Base-by-base conservation (phyloP, 2,888 invertebrate species). In the Microctonus aethiopoides region DNA sequence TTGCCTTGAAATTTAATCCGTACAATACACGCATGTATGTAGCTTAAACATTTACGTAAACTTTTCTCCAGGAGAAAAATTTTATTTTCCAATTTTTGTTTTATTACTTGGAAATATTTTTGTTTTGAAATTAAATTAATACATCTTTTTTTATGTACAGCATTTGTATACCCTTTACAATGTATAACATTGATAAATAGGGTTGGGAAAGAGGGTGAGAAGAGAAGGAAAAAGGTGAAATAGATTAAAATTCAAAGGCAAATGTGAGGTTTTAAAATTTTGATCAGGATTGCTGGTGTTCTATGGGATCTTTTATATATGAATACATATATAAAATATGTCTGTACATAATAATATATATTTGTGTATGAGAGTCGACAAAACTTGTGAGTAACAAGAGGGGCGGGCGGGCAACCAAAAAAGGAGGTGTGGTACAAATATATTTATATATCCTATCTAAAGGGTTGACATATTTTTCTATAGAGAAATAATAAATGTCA, bases 221-320 rank as follows among this genome's bases (percentile, higher is more conserved):
- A 59, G 22, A 52, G 39, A 16, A 46, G 61, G 59, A 13, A n/a
- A 39, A 39, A 52, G 24, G 67, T 26, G 26, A 52, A 66, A 39
- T 67, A 41, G 61, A 72, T 62, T 63, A 60, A 70, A 68, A 70
- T 75, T 81, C 79, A 81, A 83, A 79, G 79, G 79, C 76, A 77
- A 78, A 79, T 75, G 70, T 72, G 78, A 77, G 75, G 75, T 79
- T 82, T 76, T 77, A 78, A 79, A 83, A 79, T 82, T 82, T 80
- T 79, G 79, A 83, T 82, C 80, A 80, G 77, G 74, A 72, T 46
- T 61, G 36, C 32, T 68, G 34, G 71, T n/a, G 13, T 34, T 56
- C 29, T 46, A 68, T 56, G 63, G 72, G 72, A 63, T 69, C 59
- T 57, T 52, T 65, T 56, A 10, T 22, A 16, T 22, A 22, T 41